Evolutionary conservation across 2,888 invertebrate species (phyloP).

Genomic region (Leucoma salicis): DNA sequence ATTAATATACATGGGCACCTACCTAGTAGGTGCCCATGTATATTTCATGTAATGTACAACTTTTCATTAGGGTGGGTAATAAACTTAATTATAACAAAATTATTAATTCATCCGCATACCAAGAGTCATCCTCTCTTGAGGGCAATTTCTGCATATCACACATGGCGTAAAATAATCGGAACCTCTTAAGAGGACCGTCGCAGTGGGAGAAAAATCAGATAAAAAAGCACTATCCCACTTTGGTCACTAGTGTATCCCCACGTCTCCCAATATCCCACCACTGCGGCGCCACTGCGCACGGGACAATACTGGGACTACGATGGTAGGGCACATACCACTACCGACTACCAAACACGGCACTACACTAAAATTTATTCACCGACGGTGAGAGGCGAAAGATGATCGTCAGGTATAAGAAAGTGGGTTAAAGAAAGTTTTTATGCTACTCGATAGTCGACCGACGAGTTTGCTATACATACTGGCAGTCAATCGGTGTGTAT

Average conservation of each 20-base stretch:
- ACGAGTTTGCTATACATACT: conserved; percentile 66
- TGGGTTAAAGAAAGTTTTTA: conserved; percentile 82
- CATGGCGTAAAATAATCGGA: conserved; percentile 41
- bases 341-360: conserved; percentile 65
- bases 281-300: conserved; percentile 60
- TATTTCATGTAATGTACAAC: too few species aligned
- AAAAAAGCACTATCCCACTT: conserved; percentile 66
- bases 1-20: too few species aligned
- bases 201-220: conserved; percentile 54
- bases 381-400: conserved; percentile 72
- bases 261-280: conserved; percentile 69
- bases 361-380: conserved; percentile 66
- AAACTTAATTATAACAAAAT: neutral
- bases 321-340: conserved; percentile 78
- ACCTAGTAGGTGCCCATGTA: too few species aligned
- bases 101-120: conserved; percentile 53
- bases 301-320: conserved; percentile 66
- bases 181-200: conserved; percentile 43
- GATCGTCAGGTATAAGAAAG: conserved; percentile 70
- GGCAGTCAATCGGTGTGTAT: conserved; percentile 45
- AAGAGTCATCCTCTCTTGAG: conserved; percentile 68
- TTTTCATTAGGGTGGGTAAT: neutral
- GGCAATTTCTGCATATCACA: conserved; percentile 80
- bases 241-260: conserved; percentile 63
- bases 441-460: conserved; percentile 61